phyloP scores from a whole-genome alignment of 1,140 invertebrate genomes.

The Hyles euphorbiae region DNA sequence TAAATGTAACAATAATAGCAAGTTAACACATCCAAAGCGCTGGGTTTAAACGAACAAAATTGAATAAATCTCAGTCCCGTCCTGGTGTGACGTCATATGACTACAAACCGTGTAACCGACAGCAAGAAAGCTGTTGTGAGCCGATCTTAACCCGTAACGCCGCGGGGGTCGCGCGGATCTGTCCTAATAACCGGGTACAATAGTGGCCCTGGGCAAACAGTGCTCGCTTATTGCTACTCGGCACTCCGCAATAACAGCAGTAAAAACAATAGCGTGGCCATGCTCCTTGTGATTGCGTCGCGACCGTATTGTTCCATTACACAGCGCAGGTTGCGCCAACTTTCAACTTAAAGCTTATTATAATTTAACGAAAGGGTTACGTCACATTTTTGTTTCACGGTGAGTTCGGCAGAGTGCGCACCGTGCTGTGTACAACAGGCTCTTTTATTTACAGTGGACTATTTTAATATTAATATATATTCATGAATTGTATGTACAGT shows the following conservation, averaged over 20 bases:
- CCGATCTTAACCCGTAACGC: slow-evolving; percentile 37
- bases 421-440: no score
- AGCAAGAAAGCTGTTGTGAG: slow-evolving; percentile 26
- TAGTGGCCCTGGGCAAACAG: slow-evolving; percentile 53
- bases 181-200: slow-evolving; percentile 61
- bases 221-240: slow-evolving; percentile 54
- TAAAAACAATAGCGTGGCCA: slow-evolving; percentile 51
- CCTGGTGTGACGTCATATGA: no score
- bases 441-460: no score
- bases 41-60: no score
- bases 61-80: no score
- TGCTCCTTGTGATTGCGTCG: slow-evolving; percentile 45
- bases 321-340: slow-evolving; percentile 26
- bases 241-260: slow-evolving; percentile 53
- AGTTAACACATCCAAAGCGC: no score
- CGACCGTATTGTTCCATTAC: slow-evolving; percentile 45
- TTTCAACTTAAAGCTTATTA: slow-evolving; percentile 20
- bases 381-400: no score
- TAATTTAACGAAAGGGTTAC: no score
- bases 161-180: slow-evolving; percentile 34
- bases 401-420: no score
- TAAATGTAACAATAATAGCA: no score
- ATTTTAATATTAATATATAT: no score
- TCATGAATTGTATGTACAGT: no score
- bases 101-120: slow-evolving; percentile 25